Conservation (phyloP, 1,140 invertebrate genomes). For the Drosophila erecta region DNA sequence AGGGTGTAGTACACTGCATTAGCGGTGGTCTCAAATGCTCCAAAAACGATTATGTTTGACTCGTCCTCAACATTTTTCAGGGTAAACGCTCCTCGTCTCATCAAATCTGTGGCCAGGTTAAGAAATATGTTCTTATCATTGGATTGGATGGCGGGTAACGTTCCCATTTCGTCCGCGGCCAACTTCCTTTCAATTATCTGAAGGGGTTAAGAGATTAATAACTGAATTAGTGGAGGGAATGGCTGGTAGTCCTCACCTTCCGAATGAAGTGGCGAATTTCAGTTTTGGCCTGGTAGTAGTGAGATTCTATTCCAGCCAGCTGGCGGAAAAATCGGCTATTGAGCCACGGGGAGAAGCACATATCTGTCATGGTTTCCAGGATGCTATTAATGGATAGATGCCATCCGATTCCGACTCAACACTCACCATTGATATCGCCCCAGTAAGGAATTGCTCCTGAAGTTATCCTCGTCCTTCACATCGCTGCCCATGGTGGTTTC, state of each 20-base stretch:
- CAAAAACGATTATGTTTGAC: constrained; percentile 75
- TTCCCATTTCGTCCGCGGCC: constrained; percentile 20
- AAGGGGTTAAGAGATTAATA: not conserved
- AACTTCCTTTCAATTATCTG: constrained; percentile 64
- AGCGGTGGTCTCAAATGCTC: constrained; percentile 79
- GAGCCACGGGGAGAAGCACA: constrained; percentile 77
- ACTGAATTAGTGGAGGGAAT: not conserved
- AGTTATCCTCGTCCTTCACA: constrained; percentile 41
- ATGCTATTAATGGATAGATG: constrained; percentile 62
- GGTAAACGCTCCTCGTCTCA: constrained; percentile 59
- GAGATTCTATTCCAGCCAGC: constrained; percentile 48
- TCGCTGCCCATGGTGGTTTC: constrained; percentile 79
- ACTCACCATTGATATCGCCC: constrained; percentile 71
- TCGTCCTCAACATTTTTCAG: constrained; percentile 74
- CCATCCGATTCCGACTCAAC: not conserved
- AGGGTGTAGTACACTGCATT: constrained; percentile 67
- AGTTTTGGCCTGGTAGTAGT: constrained; percentile 53
- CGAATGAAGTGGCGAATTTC: constrained; percentile 66
- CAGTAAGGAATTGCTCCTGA: constrained; percentile 50
- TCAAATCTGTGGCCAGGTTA: constrained; percentile 62
- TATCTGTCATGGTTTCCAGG: constrained; percentile 74
- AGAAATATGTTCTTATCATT: constrained; percentile 69
- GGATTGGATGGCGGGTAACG: not conserved
- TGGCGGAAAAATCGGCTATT: constrained; percentile 36
- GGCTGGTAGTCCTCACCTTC: constrained; percentile 31